Conservation (phyloP, 2,797 vertebrate genomes). For the Pangasius mekongensis region DNA sequence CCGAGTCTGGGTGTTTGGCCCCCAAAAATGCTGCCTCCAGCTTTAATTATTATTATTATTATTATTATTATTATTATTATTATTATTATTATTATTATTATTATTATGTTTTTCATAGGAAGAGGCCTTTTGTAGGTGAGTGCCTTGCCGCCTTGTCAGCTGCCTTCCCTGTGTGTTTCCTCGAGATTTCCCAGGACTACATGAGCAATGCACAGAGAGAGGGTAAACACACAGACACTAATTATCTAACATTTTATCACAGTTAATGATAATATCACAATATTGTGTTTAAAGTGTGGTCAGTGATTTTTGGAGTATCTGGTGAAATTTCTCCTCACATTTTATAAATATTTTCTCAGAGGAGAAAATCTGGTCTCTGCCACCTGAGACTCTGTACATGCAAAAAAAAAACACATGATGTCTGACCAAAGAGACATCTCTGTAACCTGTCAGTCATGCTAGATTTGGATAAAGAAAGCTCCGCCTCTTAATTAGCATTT, state of each 20-base stretch:
- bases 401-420: neutral
- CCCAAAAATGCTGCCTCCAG: too few species aligned
- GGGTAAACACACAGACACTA: constrained; percentile 71
- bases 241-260: neutral
- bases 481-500: neutral
- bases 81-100: neutral
- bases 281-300: neutral
- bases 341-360: neutral
- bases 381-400: neutral
- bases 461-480: neutral
- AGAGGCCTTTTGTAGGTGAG: constrained; percentile 83
- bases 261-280: neutral
- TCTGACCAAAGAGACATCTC: neutral
- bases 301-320: neutral
- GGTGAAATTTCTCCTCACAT: neutral
- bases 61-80: neutral
- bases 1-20: too few species aligned
- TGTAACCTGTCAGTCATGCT: neutral
- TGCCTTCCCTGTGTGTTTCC: constrained; percentile 90
- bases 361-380: neutral
- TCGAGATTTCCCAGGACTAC: constrained; percentile 88
- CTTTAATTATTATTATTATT: too few species aligned
- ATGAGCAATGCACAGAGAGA: constrained; percentile 78
- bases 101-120: constrained; percentile 71
- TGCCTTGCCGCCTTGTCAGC: constrained; percentile 89